Percentiles rank a stretch among this genome's conserved stretches.
phyloP scores from a whole-genome alignment of 2,888 invertebrate genomes.

The Platycnemis pennipes region DNA sequence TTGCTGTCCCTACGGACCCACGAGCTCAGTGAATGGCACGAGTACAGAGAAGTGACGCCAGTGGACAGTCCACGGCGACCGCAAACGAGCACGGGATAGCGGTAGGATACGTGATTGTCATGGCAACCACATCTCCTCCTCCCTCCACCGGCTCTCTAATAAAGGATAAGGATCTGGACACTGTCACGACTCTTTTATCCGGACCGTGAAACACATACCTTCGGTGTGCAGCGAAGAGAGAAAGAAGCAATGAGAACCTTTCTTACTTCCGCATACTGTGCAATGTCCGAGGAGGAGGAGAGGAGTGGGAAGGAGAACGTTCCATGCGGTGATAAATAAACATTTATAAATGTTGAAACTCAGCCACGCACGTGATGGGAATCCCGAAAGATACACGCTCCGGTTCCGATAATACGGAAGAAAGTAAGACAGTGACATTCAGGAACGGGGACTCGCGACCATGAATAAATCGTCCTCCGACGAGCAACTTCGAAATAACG shows the following conservation, averaged over 20 bases:
- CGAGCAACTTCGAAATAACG: no score
- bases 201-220: conserved; percentile 21
- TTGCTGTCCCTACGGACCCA: no score
- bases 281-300: background rate
- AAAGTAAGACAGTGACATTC: conserved; percentile 3
- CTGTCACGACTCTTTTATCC: background rate
- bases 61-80: background rate
- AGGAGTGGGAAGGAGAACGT: background rate
- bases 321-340: background rate
- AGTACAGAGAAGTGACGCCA: background rate
- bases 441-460: background rate
- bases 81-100: background rate
- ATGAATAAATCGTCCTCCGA: no score
- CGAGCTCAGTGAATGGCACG: background rate
- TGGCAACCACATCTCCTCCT: conserved; percentile 6
- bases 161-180: conserved; percentile 3
- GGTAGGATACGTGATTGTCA: conserved; percentile 19
- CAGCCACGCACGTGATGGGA: background rate
- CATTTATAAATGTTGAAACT: background rate
- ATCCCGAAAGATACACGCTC: background rate
- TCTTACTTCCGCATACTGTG: background rate
- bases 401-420: background rate
- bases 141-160: background rate
- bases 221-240: background rate
- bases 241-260: background rate